Conservation (phyloP, 2,113 vertebrate species). For the Tinamus guttatus region DNA sequence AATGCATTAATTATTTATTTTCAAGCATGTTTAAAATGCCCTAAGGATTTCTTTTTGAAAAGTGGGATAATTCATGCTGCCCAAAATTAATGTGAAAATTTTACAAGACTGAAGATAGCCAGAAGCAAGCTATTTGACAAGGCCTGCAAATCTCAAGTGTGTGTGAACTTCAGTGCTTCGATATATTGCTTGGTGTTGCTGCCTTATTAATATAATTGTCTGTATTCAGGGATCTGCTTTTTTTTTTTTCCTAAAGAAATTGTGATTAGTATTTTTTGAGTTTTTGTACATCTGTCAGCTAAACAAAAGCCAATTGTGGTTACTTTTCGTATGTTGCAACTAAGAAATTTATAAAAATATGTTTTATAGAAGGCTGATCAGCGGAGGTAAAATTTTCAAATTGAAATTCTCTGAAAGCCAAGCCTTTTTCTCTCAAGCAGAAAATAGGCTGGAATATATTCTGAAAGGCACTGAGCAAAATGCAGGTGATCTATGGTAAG, state of each 20-base stretch:
- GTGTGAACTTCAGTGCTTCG: not conserved
- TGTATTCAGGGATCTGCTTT: not conserved
- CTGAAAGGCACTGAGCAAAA: not conserved
- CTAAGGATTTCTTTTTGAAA: not conserved
- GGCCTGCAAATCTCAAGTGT: conserved; percentile 34
- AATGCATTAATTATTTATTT: conserved; percentile 64
- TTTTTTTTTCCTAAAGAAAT: not conserved
- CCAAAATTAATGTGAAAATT: conserved; percentile 49
- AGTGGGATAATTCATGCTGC: conserved; percentile 42
- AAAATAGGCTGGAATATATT: not conserved
- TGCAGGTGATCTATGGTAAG: not conserved
- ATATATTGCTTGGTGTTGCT: not conserved
- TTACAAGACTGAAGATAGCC: conserved; percentile 25
- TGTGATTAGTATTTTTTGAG: not conserved
- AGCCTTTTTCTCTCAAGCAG: not conserved
- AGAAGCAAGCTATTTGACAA: conserved; percentile 43
- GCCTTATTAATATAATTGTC: not conserved
- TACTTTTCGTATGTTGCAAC: not conserved
- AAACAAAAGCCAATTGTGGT: not conserved
- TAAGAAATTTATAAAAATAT: not conserved
- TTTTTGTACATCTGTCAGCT: not conserved
- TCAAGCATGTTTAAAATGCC: conserved; percentile 30
- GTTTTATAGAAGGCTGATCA: not conserved
- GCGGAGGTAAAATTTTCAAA: not conserved
- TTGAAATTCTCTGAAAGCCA: not conserved